A percentile compares a stretch with the other conserved stretches of the same genome.
These are phyloP conservation scores for Nymphalis polychloros DNA, from an alignment of 2,888 invertebrate genomes.

Conservation along the genomic window DNA sequence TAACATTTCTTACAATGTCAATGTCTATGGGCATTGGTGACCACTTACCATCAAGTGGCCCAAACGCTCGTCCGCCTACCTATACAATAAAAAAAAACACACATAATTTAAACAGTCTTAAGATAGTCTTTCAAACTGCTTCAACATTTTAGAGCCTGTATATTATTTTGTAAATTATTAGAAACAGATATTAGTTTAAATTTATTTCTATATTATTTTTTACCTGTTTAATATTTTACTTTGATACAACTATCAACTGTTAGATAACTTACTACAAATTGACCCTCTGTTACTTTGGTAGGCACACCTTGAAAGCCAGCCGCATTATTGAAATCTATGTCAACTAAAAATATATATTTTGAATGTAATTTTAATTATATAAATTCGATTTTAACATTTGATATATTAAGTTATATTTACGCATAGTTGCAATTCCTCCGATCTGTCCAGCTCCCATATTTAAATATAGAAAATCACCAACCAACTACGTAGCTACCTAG, in stretches of 20 bases:
- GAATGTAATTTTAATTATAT: not conserved
- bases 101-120: too few species aligned
- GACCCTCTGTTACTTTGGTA: slow-evolving; percentile 57
- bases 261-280: slow-evolving; percentile 58
- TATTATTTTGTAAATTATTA: too few species aligned
- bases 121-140: too few species aligned
- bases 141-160: too few species aligned
- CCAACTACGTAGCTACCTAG: not conserved
- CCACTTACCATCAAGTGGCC: too few species aligned
- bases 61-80: too few species aligned
- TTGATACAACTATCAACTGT: not conserved
- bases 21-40: too few species aligned
- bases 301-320: slow-evolving; percentile 58
- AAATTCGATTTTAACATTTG: not conserved
- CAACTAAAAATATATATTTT: slow-evolving; percentile 50
- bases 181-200: too few species aligned
- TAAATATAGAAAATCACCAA: slow-evolving; percentile 6
- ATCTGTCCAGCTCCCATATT: slow-evolving; percentile 54
- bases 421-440: slow-evolving; percentile 51
- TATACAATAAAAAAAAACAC: too few species aligned
- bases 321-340: slow-evolving; percentile 68
- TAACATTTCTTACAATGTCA: too few species aligned
- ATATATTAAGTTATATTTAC: slow-evolving; percentile 40
- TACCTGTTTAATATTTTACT: not conserved
- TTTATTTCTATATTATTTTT: too few species aligned